Base-by-base conservation (phyloP, 2,113 vertebrate genomes). In the Siphamia tubifer region DNA sequence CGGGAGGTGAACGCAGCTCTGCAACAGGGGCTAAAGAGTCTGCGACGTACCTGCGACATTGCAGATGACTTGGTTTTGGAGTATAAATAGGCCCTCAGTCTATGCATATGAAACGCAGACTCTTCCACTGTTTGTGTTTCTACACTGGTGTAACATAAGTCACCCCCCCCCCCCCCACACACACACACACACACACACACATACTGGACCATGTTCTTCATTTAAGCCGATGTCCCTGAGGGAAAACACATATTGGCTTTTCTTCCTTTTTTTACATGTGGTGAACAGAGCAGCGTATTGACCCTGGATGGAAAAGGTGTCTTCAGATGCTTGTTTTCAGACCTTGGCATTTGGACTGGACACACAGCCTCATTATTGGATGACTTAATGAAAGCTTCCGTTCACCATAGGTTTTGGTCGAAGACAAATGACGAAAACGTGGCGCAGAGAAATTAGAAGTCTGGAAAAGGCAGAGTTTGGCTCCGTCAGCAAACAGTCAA, bases 361-460 rank as follows among this genome's bases (percentile, higher is more conserved):
- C 81, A 78, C 84, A 86, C 81, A 83, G 79, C 70, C 84, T 87
- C 79, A 86, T 90, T 83, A 89, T 85, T 79, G 84, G 65, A 87
- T 72, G 82, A 86, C 88, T 87, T 85, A 88, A 87, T 86, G 78
- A 83, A 78, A 87, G 82, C 63, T 87, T 90, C 79, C 69, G 83
- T 85, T 89, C 82, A 68, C 42, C 87, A 88, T 89, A 82, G 85
- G 88, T 84, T 79, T 79, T 38, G 38, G 65, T 74, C 73, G 17
- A 76, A 82, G 86, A 79, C 79, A 87, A 89, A 89, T 81, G 73
- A 88, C 63, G 62, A 48, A 58, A 52, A 82, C 30, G 21, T 71
- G 69, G 64, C 72, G 75, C 48, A 32, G 43, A 81, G 70, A 77
- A 87, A 83, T 86, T 77, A 81, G 77, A 78, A 74, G 56, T 78